Evolutionary conservation across 1,140 invertebrate species (phyloP).

Genomic region (Heliconius congener): DNA sequence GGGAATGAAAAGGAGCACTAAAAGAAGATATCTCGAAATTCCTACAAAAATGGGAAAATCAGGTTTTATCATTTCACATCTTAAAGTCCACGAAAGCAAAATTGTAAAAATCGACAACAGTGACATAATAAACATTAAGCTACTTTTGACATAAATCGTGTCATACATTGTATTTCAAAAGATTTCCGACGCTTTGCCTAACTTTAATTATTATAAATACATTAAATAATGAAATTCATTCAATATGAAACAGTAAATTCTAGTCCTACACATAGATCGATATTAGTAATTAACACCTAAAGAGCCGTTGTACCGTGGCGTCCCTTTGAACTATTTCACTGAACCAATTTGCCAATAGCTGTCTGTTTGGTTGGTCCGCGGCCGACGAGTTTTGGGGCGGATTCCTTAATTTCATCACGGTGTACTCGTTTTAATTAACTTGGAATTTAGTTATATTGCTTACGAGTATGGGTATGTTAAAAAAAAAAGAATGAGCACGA

Average conservation of each 20-base stretch:
- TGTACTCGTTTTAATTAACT: neutral
- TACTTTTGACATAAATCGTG: no score
- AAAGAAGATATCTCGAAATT: no score
- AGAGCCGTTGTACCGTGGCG: slow-evolving; percentile 9
- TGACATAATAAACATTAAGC: no score
- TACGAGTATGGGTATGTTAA: neutral
- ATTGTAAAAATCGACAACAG: no score
- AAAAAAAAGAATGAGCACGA: neutral
- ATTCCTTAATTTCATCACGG: neutral
- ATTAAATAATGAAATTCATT: neutral
- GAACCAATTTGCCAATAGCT: slow-evolving; percentile 8
- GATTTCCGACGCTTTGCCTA: no score
- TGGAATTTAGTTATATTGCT: neutral
- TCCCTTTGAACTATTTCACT: slow-evolving; percentile 31
- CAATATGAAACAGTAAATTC: neutral
- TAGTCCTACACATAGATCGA: neutral
- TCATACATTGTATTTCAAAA: no score
- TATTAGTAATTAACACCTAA: slow-evolving; percentile 31
- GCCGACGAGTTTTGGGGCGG: neutral
- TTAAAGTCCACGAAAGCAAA: no score
- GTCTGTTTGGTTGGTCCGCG: neutral
- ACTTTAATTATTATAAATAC: no score
- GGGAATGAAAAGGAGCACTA: no score
- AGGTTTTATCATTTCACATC: no score
- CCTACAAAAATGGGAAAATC: no score